Base-by-base conservation (phyloP, 1,140 invertebrate species). In the Artemia franciscana region DNA sequence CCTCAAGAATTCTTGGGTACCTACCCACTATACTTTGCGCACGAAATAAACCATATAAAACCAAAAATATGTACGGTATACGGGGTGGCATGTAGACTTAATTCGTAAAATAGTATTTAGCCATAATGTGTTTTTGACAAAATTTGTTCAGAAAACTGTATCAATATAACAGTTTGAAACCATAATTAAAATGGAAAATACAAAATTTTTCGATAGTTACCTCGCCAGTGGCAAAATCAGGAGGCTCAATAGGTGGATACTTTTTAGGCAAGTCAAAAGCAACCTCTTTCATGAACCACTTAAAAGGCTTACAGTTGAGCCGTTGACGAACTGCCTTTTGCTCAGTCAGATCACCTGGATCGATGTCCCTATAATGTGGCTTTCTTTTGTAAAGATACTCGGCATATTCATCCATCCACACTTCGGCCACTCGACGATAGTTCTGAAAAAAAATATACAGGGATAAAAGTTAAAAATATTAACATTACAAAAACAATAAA, bases 241-340 rank as follows among this genome's bases (percentile, higher is more conserved):
- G 82, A 0, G 92, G 91, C 72, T 95, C 91, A 3, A 95, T 75
- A 0, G 88, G 85, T 15, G 93, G 93, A 76, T 97, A 98, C 63
- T 84, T 84, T 61, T 86, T 82, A 0, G 82, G 78, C 18, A 95
- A 76, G 76, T 98, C 93, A 73, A 94, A 95, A 0, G 93, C 92
- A 26, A 95, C 78, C 68, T 88, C 82, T 61, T 89, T 82, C 79
- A 97, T 95, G 68, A 95, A 98, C 93, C 93, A 97, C 56, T 86
- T 84, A 73, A 96, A 96, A 0, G 87, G 76, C 72, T 93, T 93
- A 72, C 93, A 98, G 0, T 91, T 75, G 0, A 94, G 75, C 63
- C 76, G 80, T 61, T 83, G 71, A 26, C 91, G 72, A 21, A 96
- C 77, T 0, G 78, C 82, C 66, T 79, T 81, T 71, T 94, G 90